Base-by-base conservation (phyloP, 1,140 invertebrate genomes). In the Drosophila funebris region DNA sequence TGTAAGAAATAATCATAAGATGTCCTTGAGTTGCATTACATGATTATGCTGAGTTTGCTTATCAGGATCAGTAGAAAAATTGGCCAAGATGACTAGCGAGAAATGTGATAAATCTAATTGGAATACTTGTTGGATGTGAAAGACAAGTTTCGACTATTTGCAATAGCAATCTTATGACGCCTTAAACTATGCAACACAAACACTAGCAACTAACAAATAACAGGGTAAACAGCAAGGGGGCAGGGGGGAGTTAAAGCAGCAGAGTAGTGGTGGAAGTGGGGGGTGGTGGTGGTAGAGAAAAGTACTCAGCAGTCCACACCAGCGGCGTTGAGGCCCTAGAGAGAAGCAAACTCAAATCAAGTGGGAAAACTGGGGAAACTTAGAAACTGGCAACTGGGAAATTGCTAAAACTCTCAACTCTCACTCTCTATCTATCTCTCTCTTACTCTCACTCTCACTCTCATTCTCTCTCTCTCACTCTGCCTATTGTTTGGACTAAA, bases 241-340 rank as follows among this genome's bases (percentile, higher is more conserved):
- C 11, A 4, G 16, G 24, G 13, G 27, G 41, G n/a, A 5, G 52
- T n/a, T n/a, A n/a, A n/a, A n/a, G n/a, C n/a, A 7, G 2, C 24
- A 13, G 6, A n/a, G 9, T n/a, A 14, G 18, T n/a, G 36, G 8
- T 11, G 16, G 20, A 1, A 14, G 20, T 13, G 8, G 7, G 20
- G 8, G 43, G 8, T 31, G 6, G 6, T 8, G 2, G 6, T 27
- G 7, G 8, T 8, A 33, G 5, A 5, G 43, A 27, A 33, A 33
- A 18, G 37, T 57, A 16, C 41, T 64, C 24, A 58, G 56, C 73
- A 81, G 78, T 82, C 78, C 82, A 81, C 78, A 81, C 62, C 74
- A 29, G 78, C 60, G 58, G 78, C 72, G 78, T 64, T 18, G 43
- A 14, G 54, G 46, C 63, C 50, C 69, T 56, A 29, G 75, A 70